Conservation (phyloP, 2,888 invertebrate species). For the Catocala fraxini region DNA sequence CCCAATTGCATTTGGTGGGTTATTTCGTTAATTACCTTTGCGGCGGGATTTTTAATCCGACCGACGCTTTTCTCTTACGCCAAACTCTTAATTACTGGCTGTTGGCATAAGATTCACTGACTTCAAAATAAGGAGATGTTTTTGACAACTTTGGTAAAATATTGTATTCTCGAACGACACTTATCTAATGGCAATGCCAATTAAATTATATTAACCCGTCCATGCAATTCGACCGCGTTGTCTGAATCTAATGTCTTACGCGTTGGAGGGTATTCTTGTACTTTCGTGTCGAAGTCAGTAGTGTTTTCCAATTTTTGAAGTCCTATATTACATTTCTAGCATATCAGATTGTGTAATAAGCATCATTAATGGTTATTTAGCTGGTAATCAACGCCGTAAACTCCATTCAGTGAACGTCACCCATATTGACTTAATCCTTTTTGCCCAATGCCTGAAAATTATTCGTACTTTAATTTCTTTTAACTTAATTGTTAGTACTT, state of each 20-base stretch:
- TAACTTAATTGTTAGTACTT: slow-evolving; percentile 40
- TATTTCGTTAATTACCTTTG: not conserved
- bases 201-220: too few species aligned
- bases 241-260: too few species aligned
- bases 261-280: too few species aligned
- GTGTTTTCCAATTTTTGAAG: slow-evolving; percentile 3
- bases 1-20: slow-evolving; percentile 11
- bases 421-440: slow-evolving; percentile 75
- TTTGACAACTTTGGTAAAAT: too few species aligned
- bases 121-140: not conserved
- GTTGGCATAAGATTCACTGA: not conserved
- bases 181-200: too few species aligned
- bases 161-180: too few species aligned
- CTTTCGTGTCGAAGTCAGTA: too few species aligned
- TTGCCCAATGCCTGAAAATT: slow-evolving; percentile 80
- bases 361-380: slow-evolving; percentile 54
- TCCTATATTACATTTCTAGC: slow-evolving; percentile 8
- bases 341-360: slow-evolving; percentile 44
- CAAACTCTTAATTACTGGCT: not conserved
- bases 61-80: not conserved
- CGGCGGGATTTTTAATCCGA: slow-evolving; percentile 22
- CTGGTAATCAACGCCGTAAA: slow-evolving; percentile 59
- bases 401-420: slow-evolving; percentile 64
- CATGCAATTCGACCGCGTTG: too few species aligned
- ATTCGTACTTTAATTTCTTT: slow-evolving; percentile 70